Conservation (phyloP, 1,140 invertebrate species). For the Chelonus insularis region DNA sequence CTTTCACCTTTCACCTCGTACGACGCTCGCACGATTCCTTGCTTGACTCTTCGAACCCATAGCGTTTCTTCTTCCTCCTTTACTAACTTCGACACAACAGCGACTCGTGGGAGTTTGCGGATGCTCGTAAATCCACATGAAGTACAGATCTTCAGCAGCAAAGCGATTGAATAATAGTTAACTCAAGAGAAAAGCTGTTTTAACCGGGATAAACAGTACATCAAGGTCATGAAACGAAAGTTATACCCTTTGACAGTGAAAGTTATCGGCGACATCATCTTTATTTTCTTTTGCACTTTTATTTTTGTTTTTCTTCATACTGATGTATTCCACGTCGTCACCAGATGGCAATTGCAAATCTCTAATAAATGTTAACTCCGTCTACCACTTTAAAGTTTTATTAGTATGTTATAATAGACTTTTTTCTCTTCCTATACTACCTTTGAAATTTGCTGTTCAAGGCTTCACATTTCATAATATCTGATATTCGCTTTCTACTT, state of each 20-base stretch:
- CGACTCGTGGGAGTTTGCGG: constrained; percentile 12
- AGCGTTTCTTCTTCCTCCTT: constrained; percentile 10
- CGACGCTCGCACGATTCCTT: constrained; percentile 26
- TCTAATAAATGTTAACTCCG: too few relatives aligned
- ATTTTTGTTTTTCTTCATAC: not conserved
- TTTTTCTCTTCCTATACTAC: not conserved
- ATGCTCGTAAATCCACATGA: constrained; percentile 13
- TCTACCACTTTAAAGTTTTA: too few relatives aligned
- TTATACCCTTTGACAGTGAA: constrained; percentile 19
- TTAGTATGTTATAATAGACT: too few relatives aligned
- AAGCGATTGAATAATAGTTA: constrained; percentile 24
- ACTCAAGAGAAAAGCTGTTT: constrained; percentile 8
- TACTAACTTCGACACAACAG: not conserved
- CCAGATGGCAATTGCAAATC: too few relatives aligned
- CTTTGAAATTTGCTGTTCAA: not conserved
- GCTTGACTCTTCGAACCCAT: constrained; percentile 48
- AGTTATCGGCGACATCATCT: not conserved
- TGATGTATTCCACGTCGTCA: too few relatives aligned
- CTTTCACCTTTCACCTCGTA: constrained; percentile 59
- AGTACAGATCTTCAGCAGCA: not conserved
- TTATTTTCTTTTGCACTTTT: not conserved
- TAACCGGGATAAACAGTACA: constrained; percentile 20
- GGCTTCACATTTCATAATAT: constrained; percentile 24
- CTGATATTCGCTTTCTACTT: constrained; percentile 26
- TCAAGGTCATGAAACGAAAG: constrained; percentile 25